Conservation (phyloP, 2,888 invertebrate genomes). For the Chymomyza caudatula region DNA sequence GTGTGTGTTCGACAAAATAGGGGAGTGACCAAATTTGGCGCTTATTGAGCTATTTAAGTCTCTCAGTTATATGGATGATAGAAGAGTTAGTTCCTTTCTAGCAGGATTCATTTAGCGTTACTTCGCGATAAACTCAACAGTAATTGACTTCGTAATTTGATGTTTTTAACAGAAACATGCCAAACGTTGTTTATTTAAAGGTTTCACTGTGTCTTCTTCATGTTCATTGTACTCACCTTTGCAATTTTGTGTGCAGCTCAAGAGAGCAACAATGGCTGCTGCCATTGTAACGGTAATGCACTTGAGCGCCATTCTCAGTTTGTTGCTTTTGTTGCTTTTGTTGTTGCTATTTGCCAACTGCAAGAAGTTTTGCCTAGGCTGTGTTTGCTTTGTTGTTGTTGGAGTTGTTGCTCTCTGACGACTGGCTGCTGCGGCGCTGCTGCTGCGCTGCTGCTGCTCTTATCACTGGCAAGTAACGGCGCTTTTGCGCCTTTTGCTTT, state of each 20-base stretch:
- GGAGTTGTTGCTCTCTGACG: conserved; percentile 1
- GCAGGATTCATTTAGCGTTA: too few species aligned
- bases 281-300: conserved; percentile 34
- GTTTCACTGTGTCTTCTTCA: neutral
- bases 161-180: too few species aligned
- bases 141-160: too few species aligned
- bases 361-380: neutral
- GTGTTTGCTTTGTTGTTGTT: conserved; percentile 16
- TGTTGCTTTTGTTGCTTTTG: conserved; percentile 7
- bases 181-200: neutral
- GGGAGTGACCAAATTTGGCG: too few species aligned
- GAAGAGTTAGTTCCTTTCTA: too few species aligned
- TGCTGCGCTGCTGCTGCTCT: conserved; percentile 11
- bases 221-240: conserved; percentile 49
- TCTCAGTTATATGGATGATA: too few species aligned
- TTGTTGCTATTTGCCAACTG: neutral
- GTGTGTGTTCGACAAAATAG: too few species aligned
- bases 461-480: conserved; percentile 19
- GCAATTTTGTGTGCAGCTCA: conserved; percentile 31
- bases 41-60: too few species aligned
- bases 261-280: conserved; percentile 29
- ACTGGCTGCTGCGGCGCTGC: too few species aligned
- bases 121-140: too few species aligned
- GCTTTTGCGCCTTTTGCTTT: conserved; percentile 6
- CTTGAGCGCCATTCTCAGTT: conserved; percentile 39